Evolutionary conservation across 2,113 vertebrate species (phyloP).

Genomic region (Mohoua ochrocephala): DNA sequence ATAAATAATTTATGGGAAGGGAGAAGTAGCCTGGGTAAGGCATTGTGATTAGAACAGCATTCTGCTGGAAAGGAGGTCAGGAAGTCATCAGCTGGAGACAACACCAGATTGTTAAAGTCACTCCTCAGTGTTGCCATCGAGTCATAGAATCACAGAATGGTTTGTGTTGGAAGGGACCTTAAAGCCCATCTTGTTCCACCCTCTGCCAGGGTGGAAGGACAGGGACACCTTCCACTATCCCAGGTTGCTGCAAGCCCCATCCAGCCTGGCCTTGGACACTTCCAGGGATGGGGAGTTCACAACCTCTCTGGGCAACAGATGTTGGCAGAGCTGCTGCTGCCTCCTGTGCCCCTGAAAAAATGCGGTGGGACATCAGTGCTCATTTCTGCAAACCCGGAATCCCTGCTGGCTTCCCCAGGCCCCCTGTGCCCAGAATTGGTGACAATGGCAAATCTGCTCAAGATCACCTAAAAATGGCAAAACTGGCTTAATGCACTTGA

Average conservation of each 20-base stretch:
- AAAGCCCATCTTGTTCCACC: background rate
- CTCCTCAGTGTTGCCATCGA: background rate
- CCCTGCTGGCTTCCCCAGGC: background rate
- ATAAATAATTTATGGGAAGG: conserved; percentile 39
- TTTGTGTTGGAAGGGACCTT: background rate
- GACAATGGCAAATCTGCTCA: background rate
- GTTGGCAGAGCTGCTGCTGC: background rate
- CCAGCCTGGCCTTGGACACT: background rate
- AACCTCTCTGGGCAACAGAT: background rate
- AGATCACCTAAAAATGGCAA: background rate
- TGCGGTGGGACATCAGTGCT: background rate
- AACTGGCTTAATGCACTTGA: background rate
- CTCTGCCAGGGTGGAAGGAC: background rate
- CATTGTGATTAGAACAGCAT: conserved; percentile 21
- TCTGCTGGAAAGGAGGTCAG: conserved; percentile 43
- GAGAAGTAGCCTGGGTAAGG: background rate
- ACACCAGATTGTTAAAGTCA: background rate
- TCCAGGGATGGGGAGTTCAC: background rate
- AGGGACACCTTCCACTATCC: background rate
- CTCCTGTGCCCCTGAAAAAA: background rate
- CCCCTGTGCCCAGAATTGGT: accelerated
- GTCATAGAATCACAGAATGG: background rate
- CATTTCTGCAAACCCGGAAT: background rate
- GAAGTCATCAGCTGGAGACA: background rate
- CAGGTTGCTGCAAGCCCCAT: background rate